These are phyloP conservation scores for Tachina lurida DNA, from an alignment of 2,888 invertebrate genomes.

Conservation along the genomic window DNA sequence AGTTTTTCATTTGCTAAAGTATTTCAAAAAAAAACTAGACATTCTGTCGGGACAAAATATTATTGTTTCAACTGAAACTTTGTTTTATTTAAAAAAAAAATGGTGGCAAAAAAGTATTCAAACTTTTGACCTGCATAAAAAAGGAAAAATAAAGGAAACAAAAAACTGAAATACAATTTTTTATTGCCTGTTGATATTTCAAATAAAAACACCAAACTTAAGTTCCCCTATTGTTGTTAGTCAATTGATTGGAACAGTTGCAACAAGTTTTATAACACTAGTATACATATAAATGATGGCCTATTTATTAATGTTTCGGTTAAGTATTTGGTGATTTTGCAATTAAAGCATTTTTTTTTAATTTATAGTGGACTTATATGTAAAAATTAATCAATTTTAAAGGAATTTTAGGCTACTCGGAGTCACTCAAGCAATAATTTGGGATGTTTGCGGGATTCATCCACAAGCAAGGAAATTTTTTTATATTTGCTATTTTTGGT, in stretches of 20 bases:
- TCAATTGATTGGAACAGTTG: not conserved
- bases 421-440: too few species aligned
- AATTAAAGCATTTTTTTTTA: too few species aligned
- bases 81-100: not conserved
- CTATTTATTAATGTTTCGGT: too few species aligned
- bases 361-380: too few species aligned
- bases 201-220: not conserved
- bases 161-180: not conserved
- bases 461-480: too few species aligned
- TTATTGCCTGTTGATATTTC: constrained; percentile 19
- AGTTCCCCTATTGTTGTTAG: not conserved
- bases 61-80: constrained; percentile 3
- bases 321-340: too few species aligned
- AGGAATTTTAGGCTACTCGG: too few species aligned
- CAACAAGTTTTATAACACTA: not conserved
- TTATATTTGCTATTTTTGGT: too few species aligned
- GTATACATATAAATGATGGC: not conserved
- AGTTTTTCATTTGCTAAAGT: not conserved
- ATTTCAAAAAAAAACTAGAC: not conserved
- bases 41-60: not conserved
- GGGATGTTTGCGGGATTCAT: too few species aligned
- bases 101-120: constrained; percentile 11
- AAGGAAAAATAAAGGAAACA: not conserved
- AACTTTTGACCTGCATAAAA: constrained; percentile 17
- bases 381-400: too few species aligned